These are phyloP conservation scores for Dynastes maya DNA, from an alignment of 2,888 invertebrate genomes.

Conservation along the genomic window DNA sequence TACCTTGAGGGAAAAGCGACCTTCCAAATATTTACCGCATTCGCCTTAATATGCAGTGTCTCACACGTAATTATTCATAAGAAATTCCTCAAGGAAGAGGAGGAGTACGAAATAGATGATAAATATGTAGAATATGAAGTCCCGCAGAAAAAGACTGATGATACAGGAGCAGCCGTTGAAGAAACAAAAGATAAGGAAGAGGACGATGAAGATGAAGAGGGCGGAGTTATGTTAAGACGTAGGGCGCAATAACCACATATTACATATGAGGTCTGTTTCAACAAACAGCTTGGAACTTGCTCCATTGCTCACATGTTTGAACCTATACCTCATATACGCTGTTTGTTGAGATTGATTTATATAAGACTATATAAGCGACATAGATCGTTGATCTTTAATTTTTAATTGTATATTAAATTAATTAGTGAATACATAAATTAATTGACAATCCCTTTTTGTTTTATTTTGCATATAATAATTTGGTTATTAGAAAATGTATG, in stretches of 20 bases:
- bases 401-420: constrained; percentile 1
- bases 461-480: too few relatives aligned
- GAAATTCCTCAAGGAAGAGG: constrained; percentile 61
- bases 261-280: too few relatives aligned
- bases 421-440: background rate
- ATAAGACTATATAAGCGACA: background rate
- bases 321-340: too few relatives aligned
- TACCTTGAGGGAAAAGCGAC: constrained; percentile 76
- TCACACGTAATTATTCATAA: constrained; percentile 69
- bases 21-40: constrained; percentile 71
- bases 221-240: constrained; percentile 21
- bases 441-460: background rate
- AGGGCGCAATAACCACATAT: background rate
- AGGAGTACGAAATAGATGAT: constrained; percentile 55
- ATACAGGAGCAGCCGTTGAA: background rate
- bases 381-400: background rate
- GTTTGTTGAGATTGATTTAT: background rate
- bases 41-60: constrained; percentile 70
- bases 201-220: constrained; percentile 12
- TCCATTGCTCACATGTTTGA: too few relatives aligned
- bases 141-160: constrained; percentile 55
- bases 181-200: background rate
- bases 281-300: too few relatives aligned
- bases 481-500: too few relatives aligned
- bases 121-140: constrained; percentile 55